A percentile compares a stretch with the other conserved stretches of the same genome.
Conservation (phyloP, 2,113 vertebrate genomes). For the Morone chrysops region DNA sequence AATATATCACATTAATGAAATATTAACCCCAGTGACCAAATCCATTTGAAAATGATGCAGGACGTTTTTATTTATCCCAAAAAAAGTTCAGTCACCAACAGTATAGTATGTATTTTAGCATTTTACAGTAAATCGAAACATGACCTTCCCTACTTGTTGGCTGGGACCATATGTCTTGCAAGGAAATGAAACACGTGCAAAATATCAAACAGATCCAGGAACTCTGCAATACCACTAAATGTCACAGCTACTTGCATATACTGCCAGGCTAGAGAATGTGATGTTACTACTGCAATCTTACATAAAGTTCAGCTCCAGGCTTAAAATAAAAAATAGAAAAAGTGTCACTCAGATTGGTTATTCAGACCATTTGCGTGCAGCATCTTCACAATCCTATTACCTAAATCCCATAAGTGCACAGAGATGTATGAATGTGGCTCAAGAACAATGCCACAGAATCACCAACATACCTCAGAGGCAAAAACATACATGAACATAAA, state of each 20-base stretch:
- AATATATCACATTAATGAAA: slow-evolving; percentile 18
- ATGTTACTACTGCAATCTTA: neutral
- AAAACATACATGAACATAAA: neutral
- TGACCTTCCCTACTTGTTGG: neutral
- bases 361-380: neutral
- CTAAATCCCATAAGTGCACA: neutral
- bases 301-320: neutral
- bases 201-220: neutral
- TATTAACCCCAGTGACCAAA: neutral
- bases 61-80: neutral
- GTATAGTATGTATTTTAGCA: neutral
- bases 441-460: neutral
- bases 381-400: slow-evolving; percentile 1
- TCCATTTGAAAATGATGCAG: neutral
- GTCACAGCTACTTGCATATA: neutral
- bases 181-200: neutral
- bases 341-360: slow-evolving; percentile 12
- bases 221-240: neutral
- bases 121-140: neutral
- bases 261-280: neutral
- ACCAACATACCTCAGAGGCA: neutral
- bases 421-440: neutral
- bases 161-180: too few species aligned
- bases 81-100: neutral
- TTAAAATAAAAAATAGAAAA: slow-evolving; percentile 16